Conservation (phyloP, 2,113 vertebrate genomes). For the Saguinus imperator region DNA sequence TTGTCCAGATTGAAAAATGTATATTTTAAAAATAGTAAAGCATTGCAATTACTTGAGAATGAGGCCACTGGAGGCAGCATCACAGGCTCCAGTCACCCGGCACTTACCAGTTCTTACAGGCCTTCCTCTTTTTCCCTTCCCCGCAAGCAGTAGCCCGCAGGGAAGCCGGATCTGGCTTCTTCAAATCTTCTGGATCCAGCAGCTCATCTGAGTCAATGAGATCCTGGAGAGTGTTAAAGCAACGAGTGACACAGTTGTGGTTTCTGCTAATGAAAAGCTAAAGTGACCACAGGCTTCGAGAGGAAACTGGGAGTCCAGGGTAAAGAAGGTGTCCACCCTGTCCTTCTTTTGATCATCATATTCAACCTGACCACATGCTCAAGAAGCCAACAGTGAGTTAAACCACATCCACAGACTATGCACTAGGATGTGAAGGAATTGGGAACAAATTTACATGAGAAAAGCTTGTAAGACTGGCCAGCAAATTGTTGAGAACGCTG, state of each 20-base stretch:
- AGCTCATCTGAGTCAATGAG: constrained; percentile 95
- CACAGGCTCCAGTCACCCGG: accelerated
- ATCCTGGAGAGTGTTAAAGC: constrained; percentile 84
- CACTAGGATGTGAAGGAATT: background rate
- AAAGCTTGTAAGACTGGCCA: background rate
- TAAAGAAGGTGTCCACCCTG: background rate
- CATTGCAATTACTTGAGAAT: too few species aligned
- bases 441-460: background rate
- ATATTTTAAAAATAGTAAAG: background rate
- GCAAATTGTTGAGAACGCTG: background rate
- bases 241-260: background rate
- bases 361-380: background rate
- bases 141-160: constrained; percentile 90
- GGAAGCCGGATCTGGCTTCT: constrained; percentile 92
- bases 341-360: accelerated
- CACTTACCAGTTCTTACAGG: constrained; percentile 97
- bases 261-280: background rate
- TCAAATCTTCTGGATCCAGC: constrained; percentile 93
- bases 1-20: background rate
- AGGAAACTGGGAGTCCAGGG: accelerated
- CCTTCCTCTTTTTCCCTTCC: constrained; percentile 91
- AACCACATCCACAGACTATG: accelerated
- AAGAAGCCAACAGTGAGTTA: background rate
- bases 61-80: background rate
- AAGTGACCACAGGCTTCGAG: background rate